Percentiles rank a stretch among this genome's conserved stretches.
Conservation (phyloP, 2,888 invertebrate species). For the Bombylius discolor region DNA sequence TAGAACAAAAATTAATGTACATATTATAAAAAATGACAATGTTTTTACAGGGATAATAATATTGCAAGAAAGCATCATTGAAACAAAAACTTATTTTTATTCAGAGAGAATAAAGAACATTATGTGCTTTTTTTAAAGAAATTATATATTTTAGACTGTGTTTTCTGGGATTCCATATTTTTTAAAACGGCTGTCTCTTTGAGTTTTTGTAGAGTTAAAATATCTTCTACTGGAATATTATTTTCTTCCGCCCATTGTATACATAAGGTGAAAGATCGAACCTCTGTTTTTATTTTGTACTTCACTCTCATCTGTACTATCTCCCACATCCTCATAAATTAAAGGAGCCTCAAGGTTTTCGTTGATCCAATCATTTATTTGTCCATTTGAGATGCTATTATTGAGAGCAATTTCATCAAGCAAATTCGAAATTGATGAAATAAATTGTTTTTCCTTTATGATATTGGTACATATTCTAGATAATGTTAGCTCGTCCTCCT, state of each 20-base stretch:
- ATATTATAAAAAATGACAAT: too few relatives aligned
- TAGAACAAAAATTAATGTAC: too few relatives aligned
- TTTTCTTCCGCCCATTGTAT: background rate
- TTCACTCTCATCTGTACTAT: background rate
- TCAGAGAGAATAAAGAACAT: too few relatives aligned
- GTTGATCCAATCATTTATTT: constrained; percentile 1
- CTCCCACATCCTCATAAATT: background rate
- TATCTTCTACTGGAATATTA: background rate
- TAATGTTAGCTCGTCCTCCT: constrained; percentile 1
- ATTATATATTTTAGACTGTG: too few relatives aligned
- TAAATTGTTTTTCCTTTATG: constrained; percentile 1
- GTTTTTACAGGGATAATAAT: too few relatives aligned
- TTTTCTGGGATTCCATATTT: too few relatives aligned
- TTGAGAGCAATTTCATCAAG: background rate
- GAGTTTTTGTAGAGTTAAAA: too few relatives aligned
- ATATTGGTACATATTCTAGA: constrained; percentile 1
- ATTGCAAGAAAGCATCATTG: too few relatives aligned
- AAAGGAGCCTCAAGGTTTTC: background rate
- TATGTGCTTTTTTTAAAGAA: background rate
- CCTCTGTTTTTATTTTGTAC: background rate
- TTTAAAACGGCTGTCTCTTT: too few relatives aligned
- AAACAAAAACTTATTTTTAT: too few relatives aligned
- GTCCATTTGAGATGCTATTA: background rate
- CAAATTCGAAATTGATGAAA: constrained; percentile 2
- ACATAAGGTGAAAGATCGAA: background rate